Conservation (phyloP, 92 coral and sea anemone genomes). For the Phymanthus crucifer region DNA sequence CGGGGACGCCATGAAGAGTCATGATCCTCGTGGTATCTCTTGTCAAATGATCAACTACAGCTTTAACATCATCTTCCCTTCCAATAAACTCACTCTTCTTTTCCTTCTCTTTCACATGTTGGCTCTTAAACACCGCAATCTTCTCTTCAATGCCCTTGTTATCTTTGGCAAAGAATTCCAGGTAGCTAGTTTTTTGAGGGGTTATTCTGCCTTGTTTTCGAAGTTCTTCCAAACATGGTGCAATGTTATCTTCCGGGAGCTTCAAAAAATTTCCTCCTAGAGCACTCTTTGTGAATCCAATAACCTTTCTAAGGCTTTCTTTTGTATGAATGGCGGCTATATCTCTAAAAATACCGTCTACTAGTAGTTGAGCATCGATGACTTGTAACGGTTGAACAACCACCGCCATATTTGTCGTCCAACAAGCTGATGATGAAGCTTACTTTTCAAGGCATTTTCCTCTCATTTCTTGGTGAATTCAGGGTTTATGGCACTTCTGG, state of each 20-base stretch:
- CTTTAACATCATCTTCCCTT: not conserved
- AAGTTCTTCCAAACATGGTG: conserved; percentile 10
- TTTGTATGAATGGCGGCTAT: not conserved
- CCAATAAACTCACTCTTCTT: not conserved
- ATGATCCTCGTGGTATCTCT: not conserved
- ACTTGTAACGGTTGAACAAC: not conserved
- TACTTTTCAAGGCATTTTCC: not conserved
- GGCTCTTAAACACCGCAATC: not conserved
- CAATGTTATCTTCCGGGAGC: conserved; percentile 6
- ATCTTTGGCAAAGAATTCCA: conserved; percentile 21
- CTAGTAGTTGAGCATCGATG: not conserved
- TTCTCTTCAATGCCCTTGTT: not conserved
- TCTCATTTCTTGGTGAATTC: not conserved
- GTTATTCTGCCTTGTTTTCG: conserved; percentile 21
- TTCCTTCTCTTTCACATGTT: not conserved
- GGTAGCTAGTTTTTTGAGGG: not conserved
- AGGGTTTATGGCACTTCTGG: not conserved
- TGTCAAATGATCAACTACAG: not conserved
- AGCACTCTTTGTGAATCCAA: conserved; percentile 13
- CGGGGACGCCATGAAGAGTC: conserved; percentile 53
- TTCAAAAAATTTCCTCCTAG: conserved; percentile 30
- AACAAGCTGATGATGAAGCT: not conserved
- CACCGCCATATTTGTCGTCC: conserved; percentile 4
- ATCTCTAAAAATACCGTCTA: not conserved
- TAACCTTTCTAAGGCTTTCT: conserved; percentile 5